phyloP scores from a whole-genome alignment of 2,888 invertebrate species.

The Rhingia rostrata region DNA sequence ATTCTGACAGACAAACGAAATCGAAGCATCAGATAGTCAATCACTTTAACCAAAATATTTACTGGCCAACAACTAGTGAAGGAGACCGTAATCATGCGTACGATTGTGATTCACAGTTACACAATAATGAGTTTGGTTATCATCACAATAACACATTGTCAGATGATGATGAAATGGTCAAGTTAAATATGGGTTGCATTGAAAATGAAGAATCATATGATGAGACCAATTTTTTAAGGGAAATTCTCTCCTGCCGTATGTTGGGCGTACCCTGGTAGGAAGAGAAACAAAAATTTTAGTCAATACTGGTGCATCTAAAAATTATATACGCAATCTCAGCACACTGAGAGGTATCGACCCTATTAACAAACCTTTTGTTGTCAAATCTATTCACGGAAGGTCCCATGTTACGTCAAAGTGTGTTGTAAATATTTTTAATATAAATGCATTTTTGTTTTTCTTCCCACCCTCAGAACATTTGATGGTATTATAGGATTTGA shows the following conservation, averaged over 20 bases:
- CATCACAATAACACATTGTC: slow-evolving; percentile 8
- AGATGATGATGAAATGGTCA: slow-evolving; percentile 4
- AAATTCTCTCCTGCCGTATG: neutral
- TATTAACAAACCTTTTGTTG: slow-evolving; percentile 25
- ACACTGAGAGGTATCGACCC: slow-evolving; percentile 47
- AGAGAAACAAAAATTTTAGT: slow-evolving; percentile 47
- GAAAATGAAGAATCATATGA: slow-evolving; percentile 13
- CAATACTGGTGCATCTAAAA: too few species aligned
- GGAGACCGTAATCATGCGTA: slow-evolving; percentile 2
- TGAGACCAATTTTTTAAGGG: slow-evolving; percentile 15
- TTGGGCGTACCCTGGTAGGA: slow-evolving; percentile 19
- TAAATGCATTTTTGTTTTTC: slow-evolving; percentile 58
- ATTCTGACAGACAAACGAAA: slow-evolving; percentile 12
- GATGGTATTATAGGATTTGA: slow-evolving; percentile 57
- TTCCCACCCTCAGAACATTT: slow-evolving; percentile 45
- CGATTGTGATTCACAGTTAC: slow-evolving; percentile 5
- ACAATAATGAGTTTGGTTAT: slow-evolving; percentile 7
- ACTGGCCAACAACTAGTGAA: slow-evolving; percentile 6
- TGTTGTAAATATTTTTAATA: slow-evolving; percentile 50
- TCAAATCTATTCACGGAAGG: slow-evolving; percentile 21
- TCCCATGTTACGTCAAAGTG: slow-evolving; percentile 9
- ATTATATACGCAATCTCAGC: slow-evolving; percentile 35
- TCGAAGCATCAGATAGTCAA: slow-evolving; percentile 12
- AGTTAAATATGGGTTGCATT: slow-evolving; percentile 3
- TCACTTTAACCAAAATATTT: slow-evolving; percentile 12